These are phyloP conservation scores for Cryptocephalus primarius DNA, from an alignment of 2,888 invertebrate species.

Conservation along the genomic window DNA sequence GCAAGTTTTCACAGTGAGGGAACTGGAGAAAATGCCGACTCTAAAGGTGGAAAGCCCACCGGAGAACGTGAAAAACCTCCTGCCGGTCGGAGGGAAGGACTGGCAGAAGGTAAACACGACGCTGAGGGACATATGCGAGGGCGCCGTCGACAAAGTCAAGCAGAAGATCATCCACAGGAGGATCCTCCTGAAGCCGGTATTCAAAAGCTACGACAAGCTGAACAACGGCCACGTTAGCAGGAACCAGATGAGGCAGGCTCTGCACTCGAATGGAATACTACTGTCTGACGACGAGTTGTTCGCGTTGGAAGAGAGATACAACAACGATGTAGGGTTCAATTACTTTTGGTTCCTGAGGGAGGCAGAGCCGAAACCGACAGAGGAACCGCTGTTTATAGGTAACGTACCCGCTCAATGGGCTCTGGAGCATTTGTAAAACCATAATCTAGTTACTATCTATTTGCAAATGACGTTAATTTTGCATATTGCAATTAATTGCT, in stretches of 20 bases:
- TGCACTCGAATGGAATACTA: slow-evolving; percentile 56
- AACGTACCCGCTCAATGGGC: too few species aligned
- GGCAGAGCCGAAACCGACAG: slow-evolving; percentile 39
- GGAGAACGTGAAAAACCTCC: slow-evolving; percentile 38
- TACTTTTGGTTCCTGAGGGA: slow-evolving; percentile 60
- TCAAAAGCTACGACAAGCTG: slow-evolving; percentile 59
- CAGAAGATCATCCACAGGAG: slow-evolving; percentile 49
- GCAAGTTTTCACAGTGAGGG: slow-evolving; percentile 42
- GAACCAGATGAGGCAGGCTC: slow-evolving; percentile 57
- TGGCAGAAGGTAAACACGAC: slow-evolving; percentile 35
- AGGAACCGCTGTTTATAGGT: slow-evolving; percentile 32
- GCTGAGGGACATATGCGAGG: slow-evolving; percentile 39
- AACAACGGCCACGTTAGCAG: slow-evolving; percentile 63
- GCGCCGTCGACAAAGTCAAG: slow-evolving; percentile 51
- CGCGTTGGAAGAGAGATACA: slow-evolving; percentile 58
- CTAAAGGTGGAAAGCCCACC: slow-evolving; percentile 47
- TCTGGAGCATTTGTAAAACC: too few species aligned
- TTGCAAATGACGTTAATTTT: too few species aligned
- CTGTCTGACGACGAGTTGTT: slow-evolving; percentile 54
- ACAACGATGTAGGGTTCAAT: slow-evolving; percentile 65
- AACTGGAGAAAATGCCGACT: slow-evolving; percentile 56
- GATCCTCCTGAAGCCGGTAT: slow-evolving; percentile 55
- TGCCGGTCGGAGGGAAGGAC: slow-evolving; percentile 38
- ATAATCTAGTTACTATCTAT: too few species aligned
- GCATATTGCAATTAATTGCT: too few species aligned